phyloP scores from a whole-genome alignment of 2,888 invertebrate species.

The Eupsilia transversa region DNA sequence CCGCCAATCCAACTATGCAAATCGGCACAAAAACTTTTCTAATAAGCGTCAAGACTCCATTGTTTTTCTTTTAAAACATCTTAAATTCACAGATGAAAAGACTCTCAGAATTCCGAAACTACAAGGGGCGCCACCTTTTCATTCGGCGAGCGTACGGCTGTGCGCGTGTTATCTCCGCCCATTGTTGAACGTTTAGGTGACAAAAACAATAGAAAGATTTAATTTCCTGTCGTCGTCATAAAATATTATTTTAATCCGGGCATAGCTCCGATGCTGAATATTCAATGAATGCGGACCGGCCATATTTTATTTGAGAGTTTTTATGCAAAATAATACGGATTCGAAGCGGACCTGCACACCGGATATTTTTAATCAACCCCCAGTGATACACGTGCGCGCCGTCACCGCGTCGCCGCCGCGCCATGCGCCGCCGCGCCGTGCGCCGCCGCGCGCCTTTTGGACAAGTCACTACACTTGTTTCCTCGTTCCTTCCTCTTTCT shows the following conservation, averaged over 20 bases:
- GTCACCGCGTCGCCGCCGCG: not conserved
- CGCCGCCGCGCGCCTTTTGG: slow-evolving; percentile 26
- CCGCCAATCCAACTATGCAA: slow-evolving; percentile 35
- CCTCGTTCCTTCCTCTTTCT: slow-evolving; percentile 55
- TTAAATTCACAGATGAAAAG: slow-evolving; percentile 57
- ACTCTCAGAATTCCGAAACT: slow-evolving; percentile 29
- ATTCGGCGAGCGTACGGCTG: slow-evolving; percentile 22
- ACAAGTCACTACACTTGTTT: slow-evolving; percentile 61
- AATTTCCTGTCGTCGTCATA: slow-evolving; percentile 84
- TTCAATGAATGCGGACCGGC: slow-evolving; percentile 78
- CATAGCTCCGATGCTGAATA: slow-evolving; percentile 80
- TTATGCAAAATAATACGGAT: slow-evolving; percentile 76
- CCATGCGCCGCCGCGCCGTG: not conserved
- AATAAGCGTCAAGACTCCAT: slow-evolving; percentile 58
- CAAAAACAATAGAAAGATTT: slow-evolving; percentile 84
- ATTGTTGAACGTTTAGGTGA: slow-evolving; percentile 75
- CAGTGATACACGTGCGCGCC: slow-evolving; percentile 30
- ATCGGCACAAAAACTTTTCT: slow-evolving; percentile 60
- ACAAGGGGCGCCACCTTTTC: slow-evolving; percentile 47
- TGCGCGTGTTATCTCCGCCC: slow-evolving; percentile 66
- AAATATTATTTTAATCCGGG: slow-evolving; percentile 86
- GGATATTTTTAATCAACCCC: slow-evolving; percentile 76
- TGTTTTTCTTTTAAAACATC: slow-evolving; percentile 63
- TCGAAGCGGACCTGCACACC: slow-evolving; percentile 63
- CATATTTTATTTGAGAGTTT: slow-evolving; percentile 83